Evolutionary conservation across 2,797 vertebrate species (phyloP).

Genomic region (Mycteria americana): DNA sequence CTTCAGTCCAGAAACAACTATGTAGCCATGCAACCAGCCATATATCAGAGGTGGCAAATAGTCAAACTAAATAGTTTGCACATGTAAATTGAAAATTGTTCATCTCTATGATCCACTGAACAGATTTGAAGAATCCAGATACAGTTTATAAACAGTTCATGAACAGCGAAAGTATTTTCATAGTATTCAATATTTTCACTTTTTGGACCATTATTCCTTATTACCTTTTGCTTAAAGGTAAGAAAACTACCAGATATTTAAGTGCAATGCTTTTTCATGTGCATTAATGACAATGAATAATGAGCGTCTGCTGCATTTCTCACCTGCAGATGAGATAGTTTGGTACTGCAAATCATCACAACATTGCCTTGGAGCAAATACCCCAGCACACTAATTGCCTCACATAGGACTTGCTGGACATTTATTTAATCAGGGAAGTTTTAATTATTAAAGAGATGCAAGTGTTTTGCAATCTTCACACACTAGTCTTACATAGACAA

Average conservation of each 20-base stretch:
- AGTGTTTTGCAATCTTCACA: not conserved
- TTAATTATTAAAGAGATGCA: not conserved
- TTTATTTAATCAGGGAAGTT: not conserved
- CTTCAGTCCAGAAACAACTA: not conserved
- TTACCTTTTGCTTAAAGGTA: not conserved
- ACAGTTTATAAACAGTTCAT: not conserved
- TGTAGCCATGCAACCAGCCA: not conserved
- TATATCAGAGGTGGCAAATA: not conserved
- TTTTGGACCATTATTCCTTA: not conserved
- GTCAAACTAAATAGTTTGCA: not conserved
- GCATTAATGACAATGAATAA: not conserved
- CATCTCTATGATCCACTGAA: not conserved
- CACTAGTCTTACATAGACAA: not conserved
- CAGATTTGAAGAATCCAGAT: not conserved
- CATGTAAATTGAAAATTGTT: constrained; percentile 12
- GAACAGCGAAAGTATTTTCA: not conserved
- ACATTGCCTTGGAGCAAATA: not conserved
- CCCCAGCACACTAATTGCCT: not conserved
- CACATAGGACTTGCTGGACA: not conserved
- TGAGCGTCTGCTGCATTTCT: not conserved
- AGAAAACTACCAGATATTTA: not conserved
- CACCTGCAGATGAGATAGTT: not conserved
- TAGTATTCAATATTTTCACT: not conserved
- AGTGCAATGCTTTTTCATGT: not conserved
- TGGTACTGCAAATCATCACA: not conserved